Evolutionary conservation across 2,888 invertebrate species (phyloP).

Genomic region (Salpingus planirostris): DNA sequence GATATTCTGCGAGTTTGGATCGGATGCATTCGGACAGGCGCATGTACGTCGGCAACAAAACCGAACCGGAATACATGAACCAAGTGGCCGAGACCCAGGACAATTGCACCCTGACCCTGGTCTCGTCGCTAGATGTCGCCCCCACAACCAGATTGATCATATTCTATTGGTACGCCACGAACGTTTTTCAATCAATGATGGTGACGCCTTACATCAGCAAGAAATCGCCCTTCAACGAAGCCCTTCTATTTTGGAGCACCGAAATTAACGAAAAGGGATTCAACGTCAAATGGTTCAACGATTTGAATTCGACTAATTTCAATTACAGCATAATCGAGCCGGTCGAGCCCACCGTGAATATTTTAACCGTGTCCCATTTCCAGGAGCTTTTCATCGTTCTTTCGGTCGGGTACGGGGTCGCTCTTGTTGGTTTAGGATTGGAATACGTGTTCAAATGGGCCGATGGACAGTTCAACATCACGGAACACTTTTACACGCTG

Average conservation of each 20-base stretch:
- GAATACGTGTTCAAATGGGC: not conserved
- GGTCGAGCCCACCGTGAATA: conserved; percentile 1
- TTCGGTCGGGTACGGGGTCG: conserved; percentile 9
- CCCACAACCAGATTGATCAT: not conserved
- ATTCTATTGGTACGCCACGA: not conserved
- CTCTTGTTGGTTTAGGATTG: not conserved
- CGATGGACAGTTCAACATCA: not conserved
- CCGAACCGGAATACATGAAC: not conserved
- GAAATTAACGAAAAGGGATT: conserved; percentile 20
- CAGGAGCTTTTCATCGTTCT: conserved; percentile 17
- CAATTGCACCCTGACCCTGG: not conserved
- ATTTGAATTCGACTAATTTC: conserved; percentile 11
- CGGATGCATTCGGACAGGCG: not conserved
- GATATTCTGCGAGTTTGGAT: not conserved
- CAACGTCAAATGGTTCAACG: conserved; percentile 17
- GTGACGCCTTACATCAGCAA: conserved; percentile 5
- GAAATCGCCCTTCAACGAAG: conserved; percentile 13
- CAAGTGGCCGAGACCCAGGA: too few species aligned
- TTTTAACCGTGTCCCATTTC: conserved; percentile 15
- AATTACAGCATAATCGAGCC: conserved; percentile 1
- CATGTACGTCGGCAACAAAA: not conserved
- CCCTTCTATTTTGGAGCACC: conserved; percentile 16
- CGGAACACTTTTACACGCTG: not conserved
- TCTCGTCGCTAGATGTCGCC: not conserved
- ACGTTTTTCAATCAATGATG: not conserved